These are phyloP conservation scores for Micromesistius poutassou DNA, from an alignment of 2,797 vertebrate genomes.

Conservation along the genomic window DNA sequence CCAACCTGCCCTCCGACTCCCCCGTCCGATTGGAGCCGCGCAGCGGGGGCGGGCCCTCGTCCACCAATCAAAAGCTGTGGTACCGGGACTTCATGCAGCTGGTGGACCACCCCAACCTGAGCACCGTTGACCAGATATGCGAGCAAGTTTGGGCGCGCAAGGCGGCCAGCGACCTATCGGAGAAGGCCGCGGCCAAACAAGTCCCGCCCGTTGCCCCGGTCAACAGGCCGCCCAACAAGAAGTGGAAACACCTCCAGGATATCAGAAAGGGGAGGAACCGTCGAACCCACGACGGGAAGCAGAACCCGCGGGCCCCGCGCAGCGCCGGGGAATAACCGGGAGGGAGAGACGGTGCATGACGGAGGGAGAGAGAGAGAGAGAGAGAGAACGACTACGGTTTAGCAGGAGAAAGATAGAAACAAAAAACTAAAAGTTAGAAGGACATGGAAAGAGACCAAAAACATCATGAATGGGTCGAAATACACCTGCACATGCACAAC, in stretches of 20 bases:
- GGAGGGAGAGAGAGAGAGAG: constrained; percentile 57
- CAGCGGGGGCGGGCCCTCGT: constrained; percentile 37
- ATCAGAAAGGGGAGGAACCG: constrained; percentile 83
- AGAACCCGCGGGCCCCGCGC: constrained; percentile 82
- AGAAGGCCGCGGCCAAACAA: constrained; percentile 56
- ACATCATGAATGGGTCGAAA: constrained; percentile 58
- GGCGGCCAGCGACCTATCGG: constrained; percentile 59
- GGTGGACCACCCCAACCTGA: constrained; percentile 88
- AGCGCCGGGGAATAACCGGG: constrained; percentile 76
- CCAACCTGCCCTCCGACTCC: constrained; percentile 62
- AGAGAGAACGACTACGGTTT: constrained; percentile 35
- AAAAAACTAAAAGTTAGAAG: constrained; percentile 20
- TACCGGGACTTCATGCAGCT: constrained; percentile 95
- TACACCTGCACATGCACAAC: constrained; percentile 22
- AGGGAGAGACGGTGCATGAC: constrained; percentile 17
- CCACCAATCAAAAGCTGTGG: constrained; percentile 84
- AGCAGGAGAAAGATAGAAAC: constrained; percentile 7
- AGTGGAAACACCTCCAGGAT: constrained; percentile 81
- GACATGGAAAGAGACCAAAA: constrained; percentile 49
- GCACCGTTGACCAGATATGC: constrained; percentile 81
- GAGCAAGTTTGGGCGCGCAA: constrained; percentile 83
- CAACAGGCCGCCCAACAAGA: constrained; percentile 69
- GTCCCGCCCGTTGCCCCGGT: constrained; percentile 43
- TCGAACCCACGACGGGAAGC: constrained; percentile 81
- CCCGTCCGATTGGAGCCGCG: constrained; percentile 65